phyloP scores from a whole-genome alignment of 2,888 invertebrate genomes.

The Saturnia japonica region DNA sequence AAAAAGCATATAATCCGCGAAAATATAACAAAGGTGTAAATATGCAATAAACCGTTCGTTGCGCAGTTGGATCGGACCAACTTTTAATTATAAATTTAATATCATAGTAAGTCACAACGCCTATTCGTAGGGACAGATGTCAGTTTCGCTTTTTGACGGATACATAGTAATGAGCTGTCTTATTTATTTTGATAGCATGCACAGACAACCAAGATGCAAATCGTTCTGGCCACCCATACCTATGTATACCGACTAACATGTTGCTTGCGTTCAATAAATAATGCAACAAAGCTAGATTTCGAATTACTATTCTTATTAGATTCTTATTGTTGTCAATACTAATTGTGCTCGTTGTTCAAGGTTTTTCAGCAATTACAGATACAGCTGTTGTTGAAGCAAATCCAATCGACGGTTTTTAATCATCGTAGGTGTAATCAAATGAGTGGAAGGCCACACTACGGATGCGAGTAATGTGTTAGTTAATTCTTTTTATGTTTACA shows the following conservation, averaged over 20 bases:
- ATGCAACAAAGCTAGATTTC: slow-evolving; percentile 47
- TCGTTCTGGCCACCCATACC: slow-evolving; percentile 44
- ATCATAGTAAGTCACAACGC: slow-evolving; percentile 51
- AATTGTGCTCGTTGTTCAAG: slow-evolving; percentile 43
- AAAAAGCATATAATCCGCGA: not conserved
- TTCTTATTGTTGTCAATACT: slow-evolving; percentile 35
- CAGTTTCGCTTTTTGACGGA: slow-evolving; percentile 51
- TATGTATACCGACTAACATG: slow-evolving; percentile 34
- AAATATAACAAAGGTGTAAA: not conserved
- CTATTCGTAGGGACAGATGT: slow-evolving; percentile 45
- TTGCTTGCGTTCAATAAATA: slow-evolving; percentile 28
- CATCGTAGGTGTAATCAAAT: slow-evolving; percentile 32
- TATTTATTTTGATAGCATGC: slow-evolving; percentile 44
- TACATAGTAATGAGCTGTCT: slow-evolving; percentile 52
- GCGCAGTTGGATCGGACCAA: slow-evolving; percentile 34
- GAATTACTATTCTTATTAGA: slow-evolving; percentile 41
- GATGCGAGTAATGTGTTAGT: slow-evolving; percentile 14
- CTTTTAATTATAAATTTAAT: slow-evolving; percentile 46
- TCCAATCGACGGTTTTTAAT: slow-evolving; percentile 38
- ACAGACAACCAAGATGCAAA: slow-evolving; percentile 47
- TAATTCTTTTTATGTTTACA: slow-evolving; percentile 5
- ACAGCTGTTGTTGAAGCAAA: slow-evolving; percentile 42
- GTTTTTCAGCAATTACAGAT: slow-evolving; percentile 45
- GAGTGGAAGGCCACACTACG: slow-evolving; percentile 19
- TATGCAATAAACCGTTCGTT: not conserved